phyloP scores from a whole-genome alignment of 1,140 invertebrate genomes.

The Leptinotarsa defecta region DNA sequence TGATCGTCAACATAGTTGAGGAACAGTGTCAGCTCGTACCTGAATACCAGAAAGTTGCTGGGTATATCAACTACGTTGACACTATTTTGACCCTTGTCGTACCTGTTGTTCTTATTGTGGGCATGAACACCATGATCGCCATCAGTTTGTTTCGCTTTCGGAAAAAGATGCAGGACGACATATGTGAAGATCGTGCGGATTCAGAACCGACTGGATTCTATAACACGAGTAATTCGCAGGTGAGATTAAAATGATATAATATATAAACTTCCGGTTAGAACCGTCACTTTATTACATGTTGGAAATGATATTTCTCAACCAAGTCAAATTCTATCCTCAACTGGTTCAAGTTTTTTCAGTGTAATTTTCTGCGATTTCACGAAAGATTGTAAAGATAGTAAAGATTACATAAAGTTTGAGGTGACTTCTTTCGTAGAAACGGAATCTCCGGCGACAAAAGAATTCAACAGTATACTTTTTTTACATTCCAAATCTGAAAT shows the following conservation, averaged over 20 bases:
- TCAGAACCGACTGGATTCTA: constrained; percentile 12
- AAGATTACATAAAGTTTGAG: too few species aligned
- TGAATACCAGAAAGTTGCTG: constrained; percentile 61
- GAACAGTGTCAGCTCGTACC: constrained; percentile 54
- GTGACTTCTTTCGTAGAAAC: too few species aligned
- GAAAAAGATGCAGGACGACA: constrained; percentile 47
- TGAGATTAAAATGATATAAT: constrained; percentile 1
- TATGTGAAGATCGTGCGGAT: neutral
- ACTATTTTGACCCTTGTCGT: constrained; percentile 71
- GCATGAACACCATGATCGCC: constrained; percentile 73
- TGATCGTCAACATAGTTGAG: constrained; percentile 42
- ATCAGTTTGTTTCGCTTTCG: constrained; percentile 46
- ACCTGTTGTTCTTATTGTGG: constrained; percentile 71
- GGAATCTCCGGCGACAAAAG: too few species aligned
- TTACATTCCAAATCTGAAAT: too few species aligned
- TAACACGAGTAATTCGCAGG: constrained; percentile 25
- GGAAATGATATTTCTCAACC: too few species aligned
- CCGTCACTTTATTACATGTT: too few species aligned
- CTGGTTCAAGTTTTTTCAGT: too few species aligned
- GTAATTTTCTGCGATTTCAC: too few species aligned
- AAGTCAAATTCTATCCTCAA: too few species aligned
- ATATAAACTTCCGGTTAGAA: too few species aligned
- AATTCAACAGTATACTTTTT: too few species aligned
- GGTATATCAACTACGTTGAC: constrained; percentile 71
- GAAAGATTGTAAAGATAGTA: too few species aligned